Evolutionary conservation across 2,797 vertebrate species (phyloP).

Genomic region (Otus scops): DNA sequence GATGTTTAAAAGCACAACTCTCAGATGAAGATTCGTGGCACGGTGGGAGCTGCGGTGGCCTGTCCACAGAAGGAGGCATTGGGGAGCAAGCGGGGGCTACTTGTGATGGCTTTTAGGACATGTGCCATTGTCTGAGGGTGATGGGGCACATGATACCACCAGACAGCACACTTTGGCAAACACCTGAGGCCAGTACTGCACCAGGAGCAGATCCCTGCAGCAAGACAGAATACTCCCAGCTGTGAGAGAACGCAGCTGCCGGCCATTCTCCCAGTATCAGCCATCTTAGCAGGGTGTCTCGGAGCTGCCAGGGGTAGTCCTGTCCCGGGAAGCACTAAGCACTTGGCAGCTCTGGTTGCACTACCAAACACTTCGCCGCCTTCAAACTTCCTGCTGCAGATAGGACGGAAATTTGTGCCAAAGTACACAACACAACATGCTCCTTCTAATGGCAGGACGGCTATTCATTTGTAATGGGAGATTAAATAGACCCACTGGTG

Average conservation of each 20-base stretch:
- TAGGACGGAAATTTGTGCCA: neutral
- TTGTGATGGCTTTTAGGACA: neutral
- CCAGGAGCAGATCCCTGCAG: neutral
- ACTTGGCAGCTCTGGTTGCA: neutral
- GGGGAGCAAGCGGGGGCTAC: neutral
- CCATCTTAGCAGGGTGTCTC: neutral
- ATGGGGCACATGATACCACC: accelerated
- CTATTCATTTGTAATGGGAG: neutral
- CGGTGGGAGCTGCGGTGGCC: neutral
- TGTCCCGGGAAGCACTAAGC: neutral
- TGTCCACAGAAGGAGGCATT: neutral
- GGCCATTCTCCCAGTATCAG: neutral
- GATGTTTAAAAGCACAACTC: neutral
- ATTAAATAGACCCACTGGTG: neutral
- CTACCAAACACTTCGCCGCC: neutral
- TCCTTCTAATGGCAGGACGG: neutral
- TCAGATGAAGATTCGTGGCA: accelerated
- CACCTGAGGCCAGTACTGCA: neutral
- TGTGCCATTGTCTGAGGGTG: neutral
- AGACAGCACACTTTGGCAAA: accelerated
- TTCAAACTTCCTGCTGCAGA: neutral
- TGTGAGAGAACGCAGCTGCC: neutral
- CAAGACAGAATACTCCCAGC: neutral
- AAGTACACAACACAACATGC: accelerated
- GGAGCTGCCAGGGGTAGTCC: accelerated